Evolutionary conservation across 1,140 invertebrate genomes (phyloP).

Genomic region (Drosophila virilis): DNA sequence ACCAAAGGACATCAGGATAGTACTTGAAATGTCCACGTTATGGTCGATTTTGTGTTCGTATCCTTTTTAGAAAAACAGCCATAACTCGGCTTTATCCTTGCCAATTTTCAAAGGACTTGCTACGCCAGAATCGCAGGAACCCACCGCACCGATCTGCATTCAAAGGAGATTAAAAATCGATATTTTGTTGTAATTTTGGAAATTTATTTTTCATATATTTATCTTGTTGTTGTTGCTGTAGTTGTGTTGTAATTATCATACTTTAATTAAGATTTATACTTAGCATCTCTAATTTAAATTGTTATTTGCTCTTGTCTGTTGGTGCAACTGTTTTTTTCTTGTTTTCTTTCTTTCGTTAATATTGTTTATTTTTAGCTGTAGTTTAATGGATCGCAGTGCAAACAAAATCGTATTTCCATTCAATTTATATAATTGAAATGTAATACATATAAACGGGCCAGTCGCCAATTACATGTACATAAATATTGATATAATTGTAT

Average conservation of each 20-base stretch:
- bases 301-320: conserved; percentile 53
- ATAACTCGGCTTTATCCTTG: too few species aligned
- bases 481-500: conserved; percentile 62
- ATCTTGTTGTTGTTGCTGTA: conserved; percentile 69
- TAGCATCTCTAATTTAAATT: conserved; percentile 69
- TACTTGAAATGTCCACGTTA: too few species aligned
- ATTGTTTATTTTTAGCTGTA: conserved; percentile 31
- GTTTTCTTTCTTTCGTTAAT: conserved; percentile 28
- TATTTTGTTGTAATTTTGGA: conserved; percentile 65
- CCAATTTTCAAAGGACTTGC: too few species aligned
- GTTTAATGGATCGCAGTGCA: conserved; percentile 51
- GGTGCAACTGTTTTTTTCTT: conserved; percentile 61
- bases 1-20: too few species aligned
- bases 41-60: too few species aligned
- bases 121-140: too few species aligned
- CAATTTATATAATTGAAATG: conserved; percentile 16
- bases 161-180: neutral
- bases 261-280: conserved; percentile 77
- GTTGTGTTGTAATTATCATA: conserved; percentile 72
- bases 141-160: neutral
- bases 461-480: conserved; percentile 56
- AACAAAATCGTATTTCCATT: conserved; percentile 53
- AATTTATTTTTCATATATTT: conserved; percentile 77
- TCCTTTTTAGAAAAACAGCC: too few species aligned
- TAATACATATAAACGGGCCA: conserved; percentile 27